Percentiles rank a stretch among this genome's conserved stretches.
Conservation (phyloP, 2,888 invertebrate species). For the Brenthis ino region DNA sequence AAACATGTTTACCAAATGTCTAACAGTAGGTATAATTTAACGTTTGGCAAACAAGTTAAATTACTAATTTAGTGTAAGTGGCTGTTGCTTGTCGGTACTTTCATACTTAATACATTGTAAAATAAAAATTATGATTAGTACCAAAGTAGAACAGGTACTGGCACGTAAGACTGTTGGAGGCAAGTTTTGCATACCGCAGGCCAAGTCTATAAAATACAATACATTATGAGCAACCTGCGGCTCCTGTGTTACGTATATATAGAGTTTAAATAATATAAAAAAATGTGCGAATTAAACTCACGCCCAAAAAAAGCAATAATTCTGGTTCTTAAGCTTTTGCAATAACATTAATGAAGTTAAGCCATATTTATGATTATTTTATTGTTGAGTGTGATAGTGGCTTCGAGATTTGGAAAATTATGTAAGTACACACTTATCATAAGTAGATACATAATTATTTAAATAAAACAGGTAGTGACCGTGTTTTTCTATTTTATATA, state of each 20-base stretch:
- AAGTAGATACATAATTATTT: not conserved
- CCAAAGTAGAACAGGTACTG: conserved; percentile 58
- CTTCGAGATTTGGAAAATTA: conserved; percentile 12
- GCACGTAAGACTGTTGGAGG: conserved; percentile 69
- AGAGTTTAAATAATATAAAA: conserved; percentile 46
- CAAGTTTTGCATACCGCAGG: conserved; percentile 75
- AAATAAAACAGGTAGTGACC: not conserved
- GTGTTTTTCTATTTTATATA: not conserved
- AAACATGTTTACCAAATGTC: too few species aligned
- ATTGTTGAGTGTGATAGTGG: conserved; percentile 14
- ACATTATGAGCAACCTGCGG: conserved; percentile 67
- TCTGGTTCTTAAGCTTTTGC: conserved; percentile 29
- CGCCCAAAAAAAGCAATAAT: conserved; percentile 22
- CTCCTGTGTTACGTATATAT: conserved; percentile 74
- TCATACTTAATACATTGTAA: conserved; percentile 14
- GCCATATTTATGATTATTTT: conserved; percentile 30
- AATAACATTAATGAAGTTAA: conserved; percentile 30
- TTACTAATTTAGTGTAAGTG: too few species aligned
- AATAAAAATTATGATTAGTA: conserved; percentile 35
- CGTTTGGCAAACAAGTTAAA: too few species aligned
- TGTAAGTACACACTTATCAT: not conserved
- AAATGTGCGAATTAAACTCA: conserved; percentile 27
- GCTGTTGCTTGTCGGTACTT: not conserved
- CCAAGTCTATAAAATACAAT: conserved; percentile 73
- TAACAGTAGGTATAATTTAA: too few species aligned